phyloP scores from a whole-genome alignment of 2,888 invertebrate species.

The Rutpela maculata region DNA sequence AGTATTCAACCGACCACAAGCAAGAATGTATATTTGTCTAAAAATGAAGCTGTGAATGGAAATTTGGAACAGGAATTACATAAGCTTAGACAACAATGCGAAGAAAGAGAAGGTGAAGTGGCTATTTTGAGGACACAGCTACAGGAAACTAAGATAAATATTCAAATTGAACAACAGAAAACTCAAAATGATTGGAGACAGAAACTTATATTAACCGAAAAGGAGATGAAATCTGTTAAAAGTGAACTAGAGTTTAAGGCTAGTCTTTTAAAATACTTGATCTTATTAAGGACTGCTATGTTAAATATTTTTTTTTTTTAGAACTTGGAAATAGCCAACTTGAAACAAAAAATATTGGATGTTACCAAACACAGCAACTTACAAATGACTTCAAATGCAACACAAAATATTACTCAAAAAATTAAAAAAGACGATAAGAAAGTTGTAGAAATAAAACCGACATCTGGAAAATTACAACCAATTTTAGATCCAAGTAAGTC shows the following conservation, averaged over 20 bases:
- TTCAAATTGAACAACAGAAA: slow-evolving; percentile 72
- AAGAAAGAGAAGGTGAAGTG: slow-evolving; percentile 78
- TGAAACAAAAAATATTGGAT: slow-evolving; percentile 75
- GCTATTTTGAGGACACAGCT: slow-evolving; percentile 77
- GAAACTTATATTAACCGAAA: slow-evolving; percentile 72
- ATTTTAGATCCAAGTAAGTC: slow-evolving; percentile 51
- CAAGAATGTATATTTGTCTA: slow-evolving; percentile 33
- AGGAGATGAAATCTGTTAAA: slow-evolving; percentile 74
- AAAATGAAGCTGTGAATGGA: slow-evolving; percentile 41
- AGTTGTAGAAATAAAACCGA: neutral
- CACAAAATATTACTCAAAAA: slow-evolving; percentile 39
- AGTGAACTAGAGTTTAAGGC: slow-evolving; percentile 79
- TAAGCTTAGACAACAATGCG: slow-evolving; percentile 73
- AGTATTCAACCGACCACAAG: slow-evolving; percentile 44
- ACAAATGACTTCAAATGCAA: slow-evolving; percentile 43
- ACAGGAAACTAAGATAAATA: slow-evolving; percentile 73
- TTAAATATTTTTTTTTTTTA: slow-evolving; percentile 67
- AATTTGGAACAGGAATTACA: slow-evolving; percentile 59
- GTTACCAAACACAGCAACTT: slow-evolving; percentile 49
- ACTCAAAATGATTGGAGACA: slow-evolving; percentile 76
- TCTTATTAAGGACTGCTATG: neutral
- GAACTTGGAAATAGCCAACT: slow-evolving; percentile 78
- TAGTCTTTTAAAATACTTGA: slow-evolving; percentile 31
- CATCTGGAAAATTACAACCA: slow-evolving; percentile 39
- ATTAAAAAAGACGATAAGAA: slow-evolving; percentile 26